These are phyloP conservation scores for Muscicapa adusta DNA, from an alignment of 2,113 vertebrate genomes.

Conservation along the genomic window DNA sequence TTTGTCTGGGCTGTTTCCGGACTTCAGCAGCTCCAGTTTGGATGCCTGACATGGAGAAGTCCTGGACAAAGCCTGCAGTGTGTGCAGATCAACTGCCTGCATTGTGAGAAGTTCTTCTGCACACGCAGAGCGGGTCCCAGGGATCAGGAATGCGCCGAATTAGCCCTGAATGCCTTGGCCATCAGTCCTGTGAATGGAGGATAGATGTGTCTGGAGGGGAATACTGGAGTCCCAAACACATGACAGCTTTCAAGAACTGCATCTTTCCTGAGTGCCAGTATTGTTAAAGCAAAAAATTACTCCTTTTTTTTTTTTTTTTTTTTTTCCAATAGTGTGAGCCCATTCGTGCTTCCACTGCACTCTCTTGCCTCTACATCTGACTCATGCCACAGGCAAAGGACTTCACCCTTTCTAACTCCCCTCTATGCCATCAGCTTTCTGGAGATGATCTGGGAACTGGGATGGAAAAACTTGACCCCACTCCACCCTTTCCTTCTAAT, in stretches of 20 bases:
- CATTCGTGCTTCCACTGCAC: background rate
- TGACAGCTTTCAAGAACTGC: background rate
- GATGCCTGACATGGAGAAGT: constrained; percentile 42
- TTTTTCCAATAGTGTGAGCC: background rate
- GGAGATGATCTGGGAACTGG: background rate
- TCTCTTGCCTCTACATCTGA: background rate
- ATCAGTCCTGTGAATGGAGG: constrained; percentile 34
- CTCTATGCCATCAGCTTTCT: background rate
- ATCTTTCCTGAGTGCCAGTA: constrained; percentile 30
- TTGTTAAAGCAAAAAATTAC: constrained; percentile 29
- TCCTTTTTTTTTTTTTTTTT: background rate
- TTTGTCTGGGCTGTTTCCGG: constrained; percentile 54
- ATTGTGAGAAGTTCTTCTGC: constrained; percentile 46
- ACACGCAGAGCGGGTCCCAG: background rate
- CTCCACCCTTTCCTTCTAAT: background rate
- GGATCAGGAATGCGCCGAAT: constrained; percentile 39
- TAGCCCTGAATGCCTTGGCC: background rate
- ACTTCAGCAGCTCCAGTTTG: constrained; percentile 37
- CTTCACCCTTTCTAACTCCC: background rate
- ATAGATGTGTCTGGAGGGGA: constrained; percentile 48
- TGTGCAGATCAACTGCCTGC: constrained; percentile 46
- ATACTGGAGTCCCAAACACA: constrained; percentile 10
- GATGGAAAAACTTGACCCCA: background rate
- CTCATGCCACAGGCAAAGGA: background rate
- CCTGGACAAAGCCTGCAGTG: constrained; percentile 50